Conservation (phyloP, 2,797 vertebrate species). For the Eremophila alpestris region DNA sequence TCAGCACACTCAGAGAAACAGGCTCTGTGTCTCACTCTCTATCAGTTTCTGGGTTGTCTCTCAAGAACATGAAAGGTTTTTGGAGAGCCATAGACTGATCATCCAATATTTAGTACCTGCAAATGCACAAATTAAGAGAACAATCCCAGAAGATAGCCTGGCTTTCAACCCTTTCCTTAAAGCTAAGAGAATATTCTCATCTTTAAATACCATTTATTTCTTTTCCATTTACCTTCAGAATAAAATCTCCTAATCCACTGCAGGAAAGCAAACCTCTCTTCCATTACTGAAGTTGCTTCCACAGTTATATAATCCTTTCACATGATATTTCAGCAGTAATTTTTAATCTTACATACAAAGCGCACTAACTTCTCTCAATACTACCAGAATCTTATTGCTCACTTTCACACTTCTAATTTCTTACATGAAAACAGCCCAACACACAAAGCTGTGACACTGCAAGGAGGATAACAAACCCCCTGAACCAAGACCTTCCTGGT, state of each 20-base stretch:
- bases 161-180: background rate
- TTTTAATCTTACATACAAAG: slow-evolving; percentile 12
- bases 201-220: background rate
- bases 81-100: background rate
- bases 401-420: background rate
- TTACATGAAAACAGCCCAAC: background rate
- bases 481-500: background rate
- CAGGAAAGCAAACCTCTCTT: background rate
- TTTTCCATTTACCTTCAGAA: background rate
- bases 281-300: background rate
- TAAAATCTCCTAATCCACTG: background rate
- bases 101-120: background rate
- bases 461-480: background rate
- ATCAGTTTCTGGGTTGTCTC: background rate
- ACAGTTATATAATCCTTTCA: background rate
- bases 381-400: background rate
- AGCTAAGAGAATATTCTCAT: background rate
- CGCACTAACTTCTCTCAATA: background rate
- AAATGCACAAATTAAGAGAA: background rate
- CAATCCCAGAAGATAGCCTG: background rate
- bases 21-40: background rate
- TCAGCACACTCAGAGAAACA: background rate
- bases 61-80: background rate
- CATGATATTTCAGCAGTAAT: background rate
- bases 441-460: background rate